These are phyloP conservation scores for Nothobranchius kuhntae DNA, from an alignment of 2,113 vertebrate genomes.

Conservation along the genomic window DNA sequence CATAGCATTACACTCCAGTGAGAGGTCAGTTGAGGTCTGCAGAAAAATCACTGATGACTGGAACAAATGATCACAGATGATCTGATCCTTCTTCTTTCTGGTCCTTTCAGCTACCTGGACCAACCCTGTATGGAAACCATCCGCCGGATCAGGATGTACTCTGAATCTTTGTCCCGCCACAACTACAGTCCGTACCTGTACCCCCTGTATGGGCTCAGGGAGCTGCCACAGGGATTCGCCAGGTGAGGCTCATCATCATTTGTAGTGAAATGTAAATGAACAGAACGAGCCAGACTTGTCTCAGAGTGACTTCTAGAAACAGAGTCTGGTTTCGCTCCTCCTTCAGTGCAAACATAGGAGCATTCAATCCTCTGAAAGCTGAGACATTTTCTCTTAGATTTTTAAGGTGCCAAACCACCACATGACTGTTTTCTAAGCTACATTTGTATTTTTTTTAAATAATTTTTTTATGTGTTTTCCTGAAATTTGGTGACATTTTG, in stretches of 20 bases:
- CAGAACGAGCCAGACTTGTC: not conserved
- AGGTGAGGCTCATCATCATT: slow-evolving; percentile 58
- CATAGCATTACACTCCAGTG: slow-evolving; percentile 88
- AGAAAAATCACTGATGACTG: not conserved
- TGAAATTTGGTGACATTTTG: not conserved
- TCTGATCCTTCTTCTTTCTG: not conserved
- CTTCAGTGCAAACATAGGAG: not conserved
- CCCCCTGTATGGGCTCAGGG: slow-evolving; percentile 77
- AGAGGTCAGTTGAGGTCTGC: slow-evolving; percentile 83
- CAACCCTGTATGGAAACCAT: slow-evolving; percentile 75
- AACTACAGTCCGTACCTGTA: slow-evolving; percentile 78
- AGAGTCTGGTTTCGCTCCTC: not conserved
- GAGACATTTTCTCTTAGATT: not conserved
- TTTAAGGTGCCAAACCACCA: not conserved
- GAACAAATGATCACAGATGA: not conserved
- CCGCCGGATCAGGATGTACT: slow-evolving; percentile 74
- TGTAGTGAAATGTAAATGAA: not conserved
- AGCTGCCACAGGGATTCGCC: slow-evolving; percentile 78
- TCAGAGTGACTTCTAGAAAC: not conserved
- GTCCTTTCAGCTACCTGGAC: slow-evolving; percentile 75
- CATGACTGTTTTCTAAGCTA: too few species aligned
- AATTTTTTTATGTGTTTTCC: too few species aligned
- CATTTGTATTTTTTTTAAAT: too few species aligned
- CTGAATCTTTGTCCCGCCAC: slow-evolving; percentile 71
- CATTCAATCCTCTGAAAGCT: not conserved